Base-by-base conservation (phyloP, 2,113 vertebrate genomes). In the Mesembrinibis cayennensis region DNA sequence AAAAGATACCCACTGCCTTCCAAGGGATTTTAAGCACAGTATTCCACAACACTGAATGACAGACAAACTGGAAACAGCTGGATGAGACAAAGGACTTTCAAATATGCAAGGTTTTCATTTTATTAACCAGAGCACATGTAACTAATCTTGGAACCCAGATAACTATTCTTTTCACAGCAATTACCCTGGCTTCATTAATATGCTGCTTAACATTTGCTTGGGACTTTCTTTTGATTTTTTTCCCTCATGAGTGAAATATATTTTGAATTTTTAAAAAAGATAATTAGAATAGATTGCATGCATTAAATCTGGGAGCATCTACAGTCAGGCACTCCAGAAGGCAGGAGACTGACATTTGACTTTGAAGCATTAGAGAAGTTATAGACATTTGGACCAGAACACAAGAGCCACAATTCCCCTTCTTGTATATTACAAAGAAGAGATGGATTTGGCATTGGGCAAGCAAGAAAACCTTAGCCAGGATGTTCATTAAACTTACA, bases 81-180 rank as follows among this genome's bases (percentile, higher is more conserved):
- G 69, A 91, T 79, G 23, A 94, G 59, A 94, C 50, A 91, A 96
- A 91, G 42, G 40, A 45, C 56, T 93, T 91, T 93, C 47, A 89
- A 84, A 91, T 84, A 62, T 76, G 38, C 42, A 89, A 91, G 67
- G 16, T 79, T 96, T 94, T 78, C 5, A n/a, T 94, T 89, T 94
- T 94, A 94, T 96, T 96, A 96, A 87, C 72, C 72, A 87, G 22
- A 93, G 76, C 76, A 94, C 77, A 95, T 87, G 63, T 94, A 95
- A 90, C 82, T 90, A 88, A 92, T 93, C 93, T 95, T 83, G 69
- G 72, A 95, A 83, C 11, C 11, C 67, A 89, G 89, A 95, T 95
- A 95, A 81, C 76, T 84, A 58, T 83, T 86, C 38, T 91, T 94
- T 96, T 87, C 91, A 93, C 85, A 95, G 72, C 77, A 96, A 95